Evolutionary conservation across 1,140 invertebrate species (phyloP), one percentile per base, ranked within the genome.

Genomic region (Drosophila burlai): DNA sequence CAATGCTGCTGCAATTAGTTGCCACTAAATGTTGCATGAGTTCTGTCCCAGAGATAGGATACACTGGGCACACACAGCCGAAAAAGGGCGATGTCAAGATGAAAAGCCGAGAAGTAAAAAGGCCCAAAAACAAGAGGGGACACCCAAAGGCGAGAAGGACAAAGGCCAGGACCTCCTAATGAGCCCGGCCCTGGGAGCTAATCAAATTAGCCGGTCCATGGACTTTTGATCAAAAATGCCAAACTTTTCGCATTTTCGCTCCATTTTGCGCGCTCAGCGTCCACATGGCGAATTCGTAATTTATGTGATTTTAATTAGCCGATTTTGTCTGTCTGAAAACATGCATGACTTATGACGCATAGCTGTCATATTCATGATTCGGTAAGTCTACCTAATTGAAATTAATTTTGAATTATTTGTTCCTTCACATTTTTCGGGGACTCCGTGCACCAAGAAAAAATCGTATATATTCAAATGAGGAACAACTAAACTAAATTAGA

Each of bases 1-100:
- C 85, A 89, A 90, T 85, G 85, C 85, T 85, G 82, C 80, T 89
- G 85, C 85, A 89, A 89, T 89, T 89, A 89, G 85, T 89, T 89
- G 87, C 86, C 85, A 89, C 85, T 89, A 89, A 90, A 89, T 89
- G 81, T 85, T 89, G 80, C 79, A 89, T 89, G 85, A 85, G 75
- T 50, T 81, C 66, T 84, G 76, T 89, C 67, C 67, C 38, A 52
- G 52, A 77, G 72, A 87, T 79, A 83, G 79, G 64, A 59, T 49
- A 63, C 46, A 36, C 31, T 46, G 57, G 50, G 21, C 60, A 47
- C 40, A 18, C 16, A 65, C 46, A 50, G 26, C 45, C 57, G 21
- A 31, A 69, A 43, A 59, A 29, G 24, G 52, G 15, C 55, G 59
- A 62, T 49, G 54, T 21, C 55, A 42, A 55, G 40, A 58, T 26